phyloP scores from a whole-genome alignment of 2,888 invertebrate genomes.

The Dinocampus coccinellae region DNA sequence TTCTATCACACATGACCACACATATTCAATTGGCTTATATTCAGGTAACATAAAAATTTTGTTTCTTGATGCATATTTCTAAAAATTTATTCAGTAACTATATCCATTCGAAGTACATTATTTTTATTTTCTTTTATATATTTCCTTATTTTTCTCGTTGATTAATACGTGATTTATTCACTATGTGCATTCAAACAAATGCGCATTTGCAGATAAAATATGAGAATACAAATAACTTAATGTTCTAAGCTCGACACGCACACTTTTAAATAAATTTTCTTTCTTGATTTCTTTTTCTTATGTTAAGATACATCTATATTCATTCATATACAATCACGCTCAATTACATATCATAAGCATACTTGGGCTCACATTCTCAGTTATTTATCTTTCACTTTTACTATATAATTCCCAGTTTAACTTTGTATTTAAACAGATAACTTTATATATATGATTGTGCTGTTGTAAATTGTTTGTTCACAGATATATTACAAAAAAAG shows the following conservation, averaged over 20 bases:
- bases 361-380: neutral
- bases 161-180: conserved; percentile 9
- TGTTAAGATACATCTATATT: conserved; percentile 30
- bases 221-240: conserved; percentile 36
- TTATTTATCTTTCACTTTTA: neutral
- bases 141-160: neutral
- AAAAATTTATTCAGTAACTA: conserved; percentile 9
- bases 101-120: neutral
- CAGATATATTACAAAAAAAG: neutral
- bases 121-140: neutral
- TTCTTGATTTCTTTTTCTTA: conserved; percentile 33
- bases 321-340: conserved; percentile 17
- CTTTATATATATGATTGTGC: neutral
- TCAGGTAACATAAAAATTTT: neutral
- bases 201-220: neutral
- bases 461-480: neutral
- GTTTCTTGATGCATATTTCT: conserved; percentile 15
- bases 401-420: neutral
- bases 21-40: neutral
- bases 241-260: conserved; percentile 17
- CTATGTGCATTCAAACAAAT: neutral
- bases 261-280: conserved; percentile 14
- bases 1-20: neutral
- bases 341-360: neutral
- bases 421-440: neutral